Percentiles rank a stretch among this genome's conserved stretches.
phyloP scores from a whole-genome alignment of 2,113 vertebrate species.

The Pandion haliaetus region DNA sequence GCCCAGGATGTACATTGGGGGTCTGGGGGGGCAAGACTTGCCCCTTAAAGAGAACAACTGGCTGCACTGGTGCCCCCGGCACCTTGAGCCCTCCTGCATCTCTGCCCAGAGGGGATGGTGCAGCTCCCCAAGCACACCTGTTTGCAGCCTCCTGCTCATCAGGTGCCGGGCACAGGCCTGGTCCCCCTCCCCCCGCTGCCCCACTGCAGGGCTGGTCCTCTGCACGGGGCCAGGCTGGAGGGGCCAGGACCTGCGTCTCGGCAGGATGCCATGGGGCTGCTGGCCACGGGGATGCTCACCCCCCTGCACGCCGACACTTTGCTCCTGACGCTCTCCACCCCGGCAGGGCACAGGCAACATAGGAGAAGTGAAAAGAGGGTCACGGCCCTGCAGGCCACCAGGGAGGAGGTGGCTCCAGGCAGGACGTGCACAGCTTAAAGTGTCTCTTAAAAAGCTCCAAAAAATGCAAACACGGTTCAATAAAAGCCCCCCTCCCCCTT shows the following conservation, averaged over 20 bases:
- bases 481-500: conserved; percentile 36
- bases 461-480: conserved; percentile 44
- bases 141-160: neutral
- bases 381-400: neutral
- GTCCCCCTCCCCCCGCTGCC: neutral
- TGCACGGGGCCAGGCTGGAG: neutral
- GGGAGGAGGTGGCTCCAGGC: neutral
- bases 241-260: rapidly evolving
- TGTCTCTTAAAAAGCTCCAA: conserved; percentile 58
- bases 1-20: neutral
- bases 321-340: neutral
- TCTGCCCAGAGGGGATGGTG: neutral
- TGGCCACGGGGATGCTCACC: neutral
- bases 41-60: neutral
- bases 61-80: neutral
- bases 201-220: neutral
- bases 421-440: neutral
- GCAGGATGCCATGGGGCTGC: rapidly evolving
- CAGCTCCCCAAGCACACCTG: neutral
- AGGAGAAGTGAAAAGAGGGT: neutral
- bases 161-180: neutral
- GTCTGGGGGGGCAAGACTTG: neutral
- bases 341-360: neutral
- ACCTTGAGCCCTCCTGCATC: neutral
- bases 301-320: neutral